Evolutionary conservation across 2,888 invertebrate genomes (phyloP), one percentile per base, ranked within the genome.

Genomic region (Clostera curtula): DNA sequence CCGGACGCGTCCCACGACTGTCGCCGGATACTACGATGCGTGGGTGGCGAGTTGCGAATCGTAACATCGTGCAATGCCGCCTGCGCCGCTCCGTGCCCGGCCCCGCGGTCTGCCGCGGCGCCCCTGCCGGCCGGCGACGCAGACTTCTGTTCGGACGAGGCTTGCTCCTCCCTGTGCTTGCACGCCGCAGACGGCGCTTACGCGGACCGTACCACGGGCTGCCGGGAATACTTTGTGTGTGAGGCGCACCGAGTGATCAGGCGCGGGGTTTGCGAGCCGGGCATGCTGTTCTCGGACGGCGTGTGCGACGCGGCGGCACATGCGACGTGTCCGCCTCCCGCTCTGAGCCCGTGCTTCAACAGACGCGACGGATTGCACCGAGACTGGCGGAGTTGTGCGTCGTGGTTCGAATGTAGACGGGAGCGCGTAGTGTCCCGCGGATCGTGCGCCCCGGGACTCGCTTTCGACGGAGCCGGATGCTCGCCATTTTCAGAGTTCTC

Each of bases 211-310:
- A 62, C 77, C 5, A 73, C 86, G 9, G 82, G 80, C 12, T 88
- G 88, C 49, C 76, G 84, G 17, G 86, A 86, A 46, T 88, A 87
- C 53, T 86, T 85, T 49, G 88, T 84, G 42, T 88, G 88, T 54
- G 76, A 83, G 36, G 70, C 79, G 16, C 70, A 70, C 8, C 80
- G 85, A 13, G 85, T 85, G 14, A 76, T 83, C 21, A 74, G 85
- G 4, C 79, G 86, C 29, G 74, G 87, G 5, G 85, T 86, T 8
- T 88, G 88, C 49, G 84, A 86, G 20, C 64, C 75, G 6, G 85
- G 79, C 2, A 65, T 76, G 23, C 51, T 86, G 15, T 88, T 87
- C 50, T 73, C 86, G 27, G 77, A 75, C 9, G 73, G 77, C 19
- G 79, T 79, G 11, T 88, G 87, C 51, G 85, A 83, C 32, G 56